Evolutionary conservation across 2,888 invertebrate species (phyloP).

Genomic region (Yponomeuta evonymella): DNA sequence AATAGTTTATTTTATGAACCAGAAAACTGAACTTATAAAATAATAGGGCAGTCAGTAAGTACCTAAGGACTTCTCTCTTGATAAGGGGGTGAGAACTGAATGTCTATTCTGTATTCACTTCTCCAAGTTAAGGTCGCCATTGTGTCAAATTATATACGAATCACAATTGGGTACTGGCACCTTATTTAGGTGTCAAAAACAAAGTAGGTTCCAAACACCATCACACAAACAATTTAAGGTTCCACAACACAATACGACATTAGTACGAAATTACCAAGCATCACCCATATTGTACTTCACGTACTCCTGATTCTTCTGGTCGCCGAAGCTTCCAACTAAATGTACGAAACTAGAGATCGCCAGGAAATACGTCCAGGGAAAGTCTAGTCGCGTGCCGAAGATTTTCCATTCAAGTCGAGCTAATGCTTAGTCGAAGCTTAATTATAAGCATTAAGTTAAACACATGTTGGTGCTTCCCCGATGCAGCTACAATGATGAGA

Average conservation of each 20-base stretch:
- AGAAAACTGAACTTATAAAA: no score
- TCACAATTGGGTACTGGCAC: no score
- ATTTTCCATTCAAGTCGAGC: slow-evolving; percentile 2
- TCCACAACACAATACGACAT: slow-evolving; percentile 8
- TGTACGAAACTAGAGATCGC: neutral
- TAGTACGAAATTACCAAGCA: neutral
- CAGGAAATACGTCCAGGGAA: neutral
- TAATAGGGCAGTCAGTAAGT: no score
- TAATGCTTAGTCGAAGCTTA: slow-evolving; percentile 37
- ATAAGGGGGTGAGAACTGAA: no score
- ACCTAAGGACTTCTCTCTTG: no score
- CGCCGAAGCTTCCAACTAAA: neutral
- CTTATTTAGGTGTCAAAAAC: neutral
- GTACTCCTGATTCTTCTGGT: neutral
- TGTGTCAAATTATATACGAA: no score
- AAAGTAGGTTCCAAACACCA: neutral
- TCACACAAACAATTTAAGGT: neutral
- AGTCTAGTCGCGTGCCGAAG: slow-evolving; percentile 14
- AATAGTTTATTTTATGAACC: no score
- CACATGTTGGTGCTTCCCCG: slow-evolving; percentile 42
- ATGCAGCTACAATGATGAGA: slow-evolving; percentile 14
- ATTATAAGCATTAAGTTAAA: slow-evolving; percentile 58
- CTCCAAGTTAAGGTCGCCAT: no score
- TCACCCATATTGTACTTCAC: neutral
- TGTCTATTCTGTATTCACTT: no score